phyloP scores from a whole-genome alignment of 2,797 vertebrate species.

The Oreochromis grahami region DNA sequence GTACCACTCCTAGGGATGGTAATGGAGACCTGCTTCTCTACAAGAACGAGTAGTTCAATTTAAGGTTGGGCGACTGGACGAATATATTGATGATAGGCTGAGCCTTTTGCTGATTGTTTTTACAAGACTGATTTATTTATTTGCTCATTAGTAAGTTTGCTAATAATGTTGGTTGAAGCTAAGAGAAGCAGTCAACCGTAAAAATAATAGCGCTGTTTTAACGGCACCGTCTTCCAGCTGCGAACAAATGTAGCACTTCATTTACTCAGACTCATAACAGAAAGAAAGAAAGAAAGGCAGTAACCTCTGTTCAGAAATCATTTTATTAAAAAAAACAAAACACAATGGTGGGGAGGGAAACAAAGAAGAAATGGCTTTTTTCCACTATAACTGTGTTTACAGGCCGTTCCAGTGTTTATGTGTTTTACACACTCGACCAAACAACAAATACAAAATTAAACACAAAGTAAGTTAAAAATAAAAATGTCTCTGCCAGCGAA shows the following conservation, averaged over 20 bases:
- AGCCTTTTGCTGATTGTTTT: background rate
- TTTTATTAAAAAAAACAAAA: background rate
- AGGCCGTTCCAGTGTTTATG: background rate
- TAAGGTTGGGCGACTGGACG: rapidly evolving
- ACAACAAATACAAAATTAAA: background rate
- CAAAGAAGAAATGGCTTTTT: background rate
- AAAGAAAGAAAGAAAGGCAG: background rate
- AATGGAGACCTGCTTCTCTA: background rate
- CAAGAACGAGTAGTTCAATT: rapidly evolving
- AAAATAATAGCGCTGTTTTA: background rate
- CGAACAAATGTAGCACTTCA: background rate
- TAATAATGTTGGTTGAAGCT: background rate
- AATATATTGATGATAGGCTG: background rate
- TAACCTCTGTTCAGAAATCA: background rate
- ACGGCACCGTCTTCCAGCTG: background rate
- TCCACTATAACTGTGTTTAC: background rate
- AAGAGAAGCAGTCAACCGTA: background rate
- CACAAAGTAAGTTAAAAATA: background rate
- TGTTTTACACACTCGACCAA: background rate
- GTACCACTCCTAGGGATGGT: rapidly evolving
- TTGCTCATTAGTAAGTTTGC: no score
- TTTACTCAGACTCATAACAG: background rate
- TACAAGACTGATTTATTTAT: background rate
- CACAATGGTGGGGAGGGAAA: background rate
- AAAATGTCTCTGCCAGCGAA: background rate